Evolutionary conservation across 2,888 invertebrate genomes (phyloP).

Genomic region (Sialis fuliginosa): DNA sequence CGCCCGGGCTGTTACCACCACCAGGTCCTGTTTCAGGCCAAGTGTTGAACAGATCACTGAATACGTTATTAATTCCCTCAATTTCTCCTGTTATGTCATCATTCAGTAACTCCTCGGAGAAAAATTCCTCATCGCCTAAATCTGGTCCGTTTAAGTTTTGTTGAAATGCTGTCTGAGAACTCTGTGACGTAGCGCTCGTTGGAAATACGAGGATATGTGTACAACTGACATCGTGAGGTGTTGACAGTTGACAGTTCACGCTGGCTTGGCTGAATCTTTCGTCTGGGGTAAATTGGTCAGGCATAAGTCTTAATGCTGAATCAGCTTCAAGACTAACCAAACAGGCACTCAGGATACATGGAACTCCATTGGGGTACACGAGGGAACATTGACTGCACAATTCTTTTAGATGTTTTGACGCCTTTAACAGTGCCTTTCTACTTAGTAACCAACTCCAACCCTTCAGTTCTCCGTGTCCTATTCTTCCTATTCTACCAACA

Average conservation of each 20-base stretch:
- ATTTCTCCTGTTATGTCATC: conserved; percentile 46
- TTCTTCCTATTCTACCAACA: conserved; percentile 86
- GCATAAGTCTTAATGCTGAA: conserved; percentile 72
- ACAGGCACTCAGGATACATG: conserved; percentile 94
- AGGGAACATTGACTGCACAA: conserved; percentile 78
- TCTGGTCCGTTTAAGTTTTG: conserved; percentile 48
- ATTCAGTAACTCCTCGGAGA: conserved; percentile 37
- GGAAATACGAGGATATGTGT: conserved; percentile 98
- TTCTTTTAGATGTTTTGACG: conserved; percentile 76
- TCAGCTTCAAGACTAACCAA: conserved; percentile 91
- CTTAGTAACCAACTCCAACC: conserved; percentile 91
- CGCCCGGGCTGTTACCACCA: conserved; percentile 38
- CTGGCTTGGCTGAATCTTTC: conserved; percentile 77
- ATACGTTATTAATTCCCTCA: conserved; percentile 53
- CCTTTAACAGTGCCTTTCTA: conserved; percentile 73
- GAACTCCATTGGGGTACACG: conserved; percentile 64
- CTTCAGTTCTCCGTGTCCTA: conserved; percentile 96
- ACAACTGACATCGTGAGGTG: conserved; percentile 90
- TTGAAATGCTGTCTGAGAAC: conserved; percentile 50
- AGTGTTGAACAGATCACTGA: conserved; percentile 56
- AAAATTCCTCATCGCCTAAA: conserved; percentile 44
- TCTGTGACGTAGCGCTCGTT: conserved; percentile 86
- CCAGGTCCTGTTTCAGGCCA: conserved; percentile 41
- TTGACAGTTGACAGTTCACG: conserved; percentile 78
- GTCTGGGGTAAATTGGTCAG: conserved; percentile 90